Evolutionary conservation across 2,888 invertebrate species (phyloP).

Genomic region (Nephrotoma guestfalica): DNA sequence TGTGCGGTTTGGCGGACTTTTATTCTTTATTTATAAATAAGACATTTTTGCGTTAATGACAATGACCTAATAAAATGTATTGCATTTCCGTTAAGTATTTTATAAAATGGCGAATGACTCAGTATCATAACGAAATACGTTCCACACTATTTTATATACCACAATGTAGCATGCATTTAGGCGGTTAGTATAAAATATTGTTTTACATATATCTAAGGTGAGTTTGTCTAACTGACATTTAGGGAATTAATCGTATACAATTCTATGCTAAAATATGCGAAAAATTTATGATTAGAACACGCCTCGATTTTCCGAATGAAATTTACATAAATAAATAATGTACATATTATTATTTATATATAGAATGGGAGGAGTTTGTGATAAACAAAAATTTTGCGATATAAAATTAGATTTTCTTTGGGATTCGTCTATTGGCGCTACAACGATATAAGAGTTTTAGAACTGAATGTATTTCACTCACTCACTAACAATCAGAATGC

Average conservation of each 20-base stretch:
- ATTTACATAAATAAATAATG: neutral
- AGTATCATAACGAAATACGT: neutral
- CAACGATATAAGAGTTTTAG: neutral
- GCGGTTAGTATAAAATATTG: neutral
- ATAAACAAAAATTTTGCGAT: neutral
- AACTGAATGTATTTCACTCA: neutral
- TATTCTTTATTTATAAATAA: neutral
- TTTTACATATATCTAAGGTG: neutral
- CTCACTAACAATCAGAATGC: neutral
- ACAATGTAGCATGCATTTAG: neutral
- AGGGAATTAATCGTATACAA: neutral
- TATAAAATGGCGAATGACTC: neutral
- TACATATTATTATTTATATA: neutral
- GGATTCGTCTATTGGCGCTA: neutral
- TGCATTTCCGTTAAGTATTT: neutral
- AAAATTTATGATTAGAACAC: neutral
- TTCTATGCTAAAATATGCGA: neutral
- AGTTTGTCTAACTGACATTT: neutral
- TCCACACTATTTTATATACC: neutral
- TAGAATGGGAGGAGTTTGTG: neutral
- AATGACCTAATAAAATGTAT: neutral
- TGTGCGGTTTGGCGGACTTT: neutral
- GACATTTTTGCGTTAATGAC: neutral
- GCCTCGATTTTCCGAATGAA: neutral
- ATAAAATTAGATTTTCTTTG: neutral